phyloP scores from a whole-genome alignment of 2,888 invertebrate species.

The Drosophila pseudotalamancana region DNA sequence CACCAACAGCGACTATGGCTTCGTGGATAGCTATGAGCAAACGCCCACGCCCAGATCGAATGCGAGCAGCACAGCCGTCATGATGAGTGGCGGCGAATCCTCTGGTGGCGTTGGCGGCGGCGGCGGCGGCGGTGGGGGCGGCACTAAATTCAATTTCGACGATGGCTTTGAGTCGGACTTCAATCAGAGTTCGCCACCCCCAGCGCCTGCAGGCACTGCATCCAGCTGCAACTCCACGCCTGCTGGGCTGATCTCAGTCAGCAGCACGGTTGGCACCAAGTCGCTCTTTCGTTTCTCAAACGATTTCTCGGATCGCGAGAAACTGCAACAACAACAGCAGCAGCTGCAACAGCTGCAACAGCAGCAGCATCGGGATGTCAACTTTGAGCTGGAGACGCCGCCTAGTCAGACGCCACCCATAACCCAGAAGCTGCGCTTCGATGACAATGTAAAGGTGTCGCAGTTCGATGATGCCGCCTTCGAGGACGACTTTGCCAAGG shows the following conservation, averaged over 20 bases:
- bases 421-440: constrained; percentile 86
- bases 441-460: constrained; percentile 88
- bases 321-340: constrained; percentile 55
- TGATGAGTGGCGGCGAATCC: constrained; percentile 72
- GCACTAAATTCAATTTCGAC: constrained; percentile 83
- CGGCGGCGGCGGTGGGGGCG: constrained; percentile 31
- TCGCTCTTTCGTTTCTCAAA: constrained; percentile 86
- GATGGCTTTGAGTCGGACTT: constrained; percentile 84
- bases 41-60: constrained; percentile 81
- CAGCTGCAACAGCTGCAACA: constrained; percentile 52
- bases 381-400: constrained; percentile 66
- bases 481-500: constrained; percentile 86
- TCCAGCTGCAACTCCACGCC: constrained; percentile 82
- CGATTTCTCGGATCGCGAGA: constrained; percentile 86
- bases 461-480: constrained; percentile 84
- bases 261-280: constrained; percentile 70
- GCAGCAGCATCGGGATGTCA: constrained; percentile 48
- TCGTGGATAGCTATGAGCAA: constrained; percentile 82
- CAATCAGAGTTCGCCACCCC: constrained; percentile 82
- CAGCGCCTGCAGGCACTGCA: constrained; percentile 75
- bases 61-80: constrained; percentile 70
- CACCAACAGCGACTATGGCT: constrained; percentile 73
- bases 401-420: constrained; percentile 71
- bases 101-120: constrained; percentile 49
- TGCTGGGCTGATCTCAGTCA: constrained; percentile 63